These are phyloP conservation scores for Acanthosoma haemorrhoidale DNA, from an alignment of 2,888 invertebrate species.

Conservation along the genomic window DNA sequence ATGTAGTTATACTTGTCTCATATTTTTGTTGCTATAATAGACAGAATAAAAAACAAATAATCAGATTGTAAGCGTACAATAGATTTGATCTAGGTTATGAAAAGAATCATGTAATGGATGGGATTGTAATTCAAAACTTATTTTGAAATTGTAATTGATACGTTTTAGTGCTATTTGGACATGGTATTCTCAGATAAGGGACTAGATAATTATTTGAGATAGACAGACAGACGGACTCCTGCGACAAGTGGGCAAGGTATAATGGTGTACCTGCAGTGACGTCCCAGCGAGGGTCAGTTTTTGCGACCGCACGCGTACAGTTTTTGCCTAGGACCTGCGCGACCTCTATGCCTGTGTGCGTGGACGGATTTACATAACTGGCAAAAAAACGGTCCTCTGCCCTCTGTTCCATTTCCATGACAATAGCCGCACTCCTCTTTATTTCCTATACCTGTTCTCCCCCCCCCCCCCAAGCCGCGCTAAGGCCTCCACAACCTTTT, in stretches of 20 bases:
- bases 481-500: background rate
- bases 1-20: constrained; percentile 42
- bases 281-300: background rate
- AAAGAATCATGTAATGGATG: no score
- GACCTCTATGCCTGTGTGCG: background rate
- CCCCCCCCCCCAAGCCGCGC: background rate
- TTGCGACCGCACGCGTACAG: background rate
- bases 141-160: no score
- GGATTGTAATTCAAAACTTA: no score
- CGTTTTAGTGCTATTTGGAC: no score
- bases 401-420: constrained; percentile 11
- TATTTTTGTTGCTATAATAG: no score
- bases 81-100: no score
- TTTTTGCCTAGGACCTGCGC: background rate
- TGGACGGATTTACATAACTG: background rate
- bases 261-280: background rate
- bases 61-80: no score
- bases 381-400: background rate
- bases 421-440: background rate
- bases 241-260: background rate
- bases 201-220: background rate
- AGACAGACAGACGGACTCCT: background rate
- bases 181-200: no score
- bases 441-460: background rate
- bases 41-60: no score